These are phyloP conservation scores for Petroica traversi DNA, from an alignment of 2,113 vertebrate species.

Conservation along the genomic window DNA sequence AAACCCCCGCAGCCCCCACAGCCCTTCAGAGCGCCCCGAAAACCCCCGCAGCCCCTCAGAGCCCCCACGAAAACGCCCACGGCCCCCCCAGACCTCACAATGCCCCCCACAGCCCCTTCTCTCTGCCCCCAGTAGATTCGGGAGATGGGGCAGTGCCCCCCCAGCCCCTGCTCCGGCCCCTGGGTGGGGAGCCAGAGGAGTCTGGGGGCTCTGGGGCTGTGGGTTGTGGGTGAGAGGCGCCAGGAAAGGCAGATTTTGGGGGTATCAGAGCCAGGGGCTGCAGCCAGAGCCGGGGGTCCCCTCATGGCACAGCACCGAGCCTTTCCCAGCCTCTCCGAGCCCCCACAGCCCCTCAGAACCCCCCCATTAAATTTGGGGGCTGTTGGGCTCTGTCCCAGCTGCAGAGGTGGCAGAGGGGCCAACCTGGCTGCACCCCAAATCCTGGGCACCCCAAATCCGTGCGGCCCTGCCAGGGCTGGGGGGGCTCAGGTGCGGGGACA, in stretches of 20 bases:
- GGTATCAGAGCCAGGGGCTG: background rate
- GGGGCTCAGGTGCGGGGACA: background rate
- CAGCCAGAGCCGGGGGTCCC: background rate
- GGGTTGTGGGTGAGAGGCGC: background rate
- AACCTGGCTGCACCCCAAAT: background rate
- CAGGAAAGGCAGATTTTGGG: background rate
- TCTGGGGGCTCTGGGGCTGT: background rate
- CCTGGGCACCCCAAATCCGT: background rate
- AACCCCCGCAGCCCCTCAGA: no score
- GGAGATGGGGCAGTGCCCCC: background rate
- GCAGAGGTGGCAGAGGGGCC: accelerated
- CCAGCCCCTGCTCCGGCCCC: background rate
- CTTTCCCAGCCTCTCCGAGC: background rate
- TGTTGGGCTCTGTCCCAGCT: background rate
- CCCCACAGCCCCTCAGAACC: background rate
- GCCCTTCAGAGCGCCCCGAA: background rate
- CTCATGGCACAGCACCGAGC: no score
- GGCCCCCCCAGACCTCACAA: background rate
- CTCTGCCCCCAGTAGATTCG: background rate
- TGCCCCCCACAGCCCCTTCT: background rate
- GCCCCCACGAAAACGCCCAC: no score
- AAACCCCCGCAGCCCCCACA: no score
- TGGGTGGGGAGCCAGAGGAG: background rate
- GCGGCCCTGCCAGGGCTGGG: background rate
- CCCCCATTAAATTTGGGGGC: background rate